phyloP scores from a whole-genome alignment of 2,113 vertebrate species.

The Panthera tigris region DNA sequence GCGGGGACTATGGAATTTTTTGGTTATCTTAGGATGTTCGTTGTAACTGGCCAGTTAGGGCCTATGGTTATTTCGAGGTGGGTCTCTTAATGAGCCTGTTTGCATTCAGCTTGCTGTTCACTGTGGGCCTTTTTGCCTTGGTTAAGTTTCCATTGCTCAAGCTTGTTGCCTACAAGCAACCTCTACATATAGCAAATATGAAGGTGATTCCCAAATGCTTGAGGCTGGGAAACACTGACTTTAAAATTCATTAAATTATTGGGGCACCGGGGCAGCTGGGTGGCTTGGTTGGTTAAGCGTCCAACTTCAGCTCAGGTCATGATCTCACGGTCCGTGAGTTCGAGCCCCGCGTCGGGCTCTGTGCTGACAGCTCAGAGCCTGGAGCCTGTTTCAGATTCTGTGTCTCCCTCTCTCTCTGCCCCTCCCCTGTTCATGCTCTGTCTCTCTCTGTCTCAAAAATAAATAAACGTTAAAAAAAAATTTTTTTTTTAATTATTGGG shows the following conservation, averaged over 20 bases:
- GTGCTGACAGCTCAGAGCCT: too few relatives aligned
- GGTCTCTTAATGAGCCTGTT: not conserved
- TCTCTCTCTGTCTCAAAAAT: too few relatives aligned
- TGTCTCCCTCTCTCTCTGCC: too few relatives aligned
- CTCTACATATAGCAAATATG: not conserved
- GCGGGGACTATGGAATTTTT: not conserved
- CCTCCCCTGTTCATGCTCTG: too few relatives aligned
- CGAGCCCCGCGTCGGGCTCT: too few relatives aligned
- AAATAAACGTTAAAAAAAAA: too few relatives aligned
- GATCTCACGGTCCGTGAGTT: too few relatives aligned
- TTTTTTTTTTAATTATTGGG: not conserved
- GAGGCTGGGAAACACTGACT: not conserved
- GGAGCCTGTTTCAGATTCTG: too few relatives aligned
- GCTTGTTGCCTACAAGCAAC: not conserved
- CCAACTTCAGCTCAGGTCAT: too few relatives aligned
- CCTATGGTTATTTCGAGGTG: not conserved
- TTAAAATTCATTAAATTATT: conserved; percentile 23
- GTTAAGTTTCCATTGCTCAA: not conserved
- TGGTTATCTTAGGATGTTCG: not conserved
- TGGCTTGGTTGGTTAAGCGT: too few relatives aligned
- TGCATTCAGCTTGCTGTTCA: not conserved
- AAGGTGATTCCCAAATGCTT: not conserved
- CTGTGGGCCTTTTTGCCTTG: not conserved
- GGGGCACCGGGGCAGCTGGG: too few relatives aligned
- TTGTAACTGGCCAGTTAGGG: not conserved